Base-by-base conservation (phyloP, 2,113 vertebrate species). In the Macaca nemestrina region DNA sequence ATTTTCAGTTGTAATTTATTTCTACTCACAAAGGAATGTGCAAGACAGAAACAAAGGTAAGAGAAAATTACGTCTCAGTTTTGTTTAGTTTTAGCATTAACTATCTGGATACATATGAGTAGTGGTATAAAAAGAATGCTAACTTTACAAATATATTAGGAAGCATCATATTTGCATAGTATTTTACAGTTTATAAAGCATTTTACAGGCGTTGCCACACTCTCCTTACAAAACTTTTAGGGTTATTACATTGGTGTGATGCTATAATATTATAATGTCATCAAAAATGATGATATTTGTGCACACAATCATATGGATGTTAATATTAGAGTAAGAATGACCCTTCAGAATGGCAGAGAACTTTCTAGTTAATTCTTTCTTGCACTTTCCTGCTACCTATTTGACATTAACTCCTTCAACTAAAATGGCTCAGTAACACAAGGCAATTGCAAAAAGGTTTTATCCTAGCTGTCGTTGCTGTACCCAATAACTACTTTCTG, bases 1-100 rank as follows among this genome's bases (percentile, higher is more conserved):
- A 94, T 96, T 97, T 97, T 96, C 75, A 92, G 94, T 84, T 76
- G 76, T 80, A 95, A 94, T 97, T 97, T 97, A 94, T 94, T 97
- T 97, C 94, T 93, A 35, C 70, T 86, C 81, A 87, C 86, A 93
- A 96, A 97, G 90, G 87, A 97, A 94, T 81, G 68, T 91, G 73
- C 61, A 93, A 80, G 73, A 91, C 23, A 79, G 81, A 94, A 97
- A 93, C 80, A 96, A 86, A 96, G 85, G 89, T 94, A 97, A 97
- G 52, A 93, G 79, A 96, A 97, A 92, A 97, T 86, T 87, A 61
- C 6, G 76, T 93, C 50, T 86, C 82, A 72, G 38, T 79, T 95
- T 97, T 94, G 57, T 90, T 92, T 93, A 70, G 78, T 72, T 96
- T 93, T 80, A 86, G 43, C 70, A 89, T 83, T 70, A 95, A 61